These are phyloP conservation scores for Ondatra zibethicus DNA, from an alignment of 2,113 vertebrate species.

Conservation along the genomic window DNA sequence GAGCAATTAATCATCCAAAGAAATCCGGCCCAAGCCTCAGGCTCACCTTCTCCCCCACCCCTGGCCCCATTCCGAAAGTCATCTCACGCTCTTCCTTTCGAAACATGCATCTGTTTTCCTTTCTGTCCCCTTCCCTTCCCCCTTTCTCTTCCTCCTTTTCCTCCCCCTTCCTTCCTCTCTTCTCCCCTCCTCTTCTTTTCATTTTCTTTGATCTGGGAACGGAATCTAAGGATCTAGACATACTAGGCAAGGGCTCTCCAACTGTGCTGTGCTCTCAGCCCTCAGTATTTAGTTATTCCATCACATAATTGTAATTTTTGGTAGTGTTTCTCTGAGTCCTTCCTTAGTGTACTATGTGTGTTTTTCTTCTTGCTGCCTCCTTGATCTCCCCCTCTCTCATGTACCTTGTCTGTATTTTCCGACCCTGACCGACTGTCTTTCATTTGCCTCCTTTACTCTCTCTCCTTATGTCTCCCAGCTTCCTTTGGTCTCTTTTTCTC, in stretches of 20 bases:
- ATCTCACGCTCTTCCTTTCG: not conserved
- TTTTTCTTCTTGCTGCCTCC: not conserved
- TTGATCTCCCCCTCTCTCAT: not conserved
- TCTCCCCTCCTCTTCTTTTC: not conserved
- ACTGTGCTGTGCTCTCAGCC: not conserved
- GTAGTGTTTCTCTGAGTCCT: not conserved
- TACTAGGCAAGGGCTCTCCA: not conserved
- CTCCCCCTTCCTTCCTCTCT: too few relatives aligned
- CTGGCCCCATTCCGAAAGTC: not conserved
- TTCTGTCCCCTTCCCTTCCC: too few relatives aligned
- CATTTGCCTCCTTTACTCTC: not conserved
- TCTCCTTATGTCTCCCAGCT: not conserved
- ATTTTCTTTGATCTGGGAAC: not conserved
- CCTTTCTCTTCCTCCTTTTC: not conserved
- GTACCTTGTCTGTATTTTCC: not conserved
- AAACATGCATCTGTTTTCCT: not conserved
- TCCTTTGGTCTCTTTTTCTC: not conserved
- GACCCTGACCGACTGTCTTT: not conserved
- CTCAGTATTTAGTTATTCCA: not conserved
- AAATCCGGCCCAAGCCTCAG: rapidly evolving
- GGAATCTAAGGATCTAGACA: not conserved
- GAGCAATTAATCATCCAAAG: not conserved
- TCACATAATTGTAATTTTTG: not conserved
- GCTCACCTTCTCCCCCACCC: too few relatives aligned
- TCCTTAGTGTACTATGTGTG: not conserved